A percentile compares a stretch with the other conserved stretches of the same genome.
Conservation (phyloP, 2,797 vertebrate genomes). For the Falco biarmicus region DNA sequence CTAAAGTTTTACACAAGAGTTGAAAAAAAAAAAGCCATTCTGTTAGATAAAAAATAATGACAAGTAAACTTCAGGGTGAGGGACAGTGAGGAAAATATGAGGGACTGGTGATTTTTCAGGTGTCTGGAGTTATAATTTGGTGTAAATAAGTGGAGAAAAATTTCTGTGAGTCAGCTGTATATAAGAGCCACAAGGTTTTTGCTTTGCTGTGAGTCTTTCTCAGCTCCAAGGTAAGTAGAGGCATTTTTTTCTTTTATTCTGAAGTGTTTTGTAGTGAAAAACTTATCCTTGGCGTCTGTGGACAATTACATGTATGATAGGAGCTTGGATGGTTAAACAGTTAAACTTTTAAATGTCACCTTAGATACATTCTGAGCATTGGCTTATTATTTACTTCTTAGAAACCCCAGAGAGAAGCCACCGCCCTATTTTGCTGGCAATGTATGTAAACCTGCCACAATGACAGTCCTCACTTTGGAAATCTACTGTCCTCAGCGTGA, state of each 20-base stretch:
- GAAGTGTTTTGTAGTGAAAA: neutral
- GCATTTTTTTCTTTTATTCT: neutral
- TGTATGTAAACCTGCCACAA: neutral
- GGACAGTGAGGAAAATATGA: neutral
- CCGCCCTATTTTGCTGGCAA: neutral
- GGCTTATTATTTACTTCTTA: neutral
- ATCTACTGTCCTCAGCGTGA: neutral
- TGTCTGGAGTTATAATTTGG: neutral
- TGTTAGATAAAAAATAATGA: neutral
- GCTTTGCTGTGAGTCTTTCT: neutral
- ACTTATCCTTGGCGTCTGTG: neutral
- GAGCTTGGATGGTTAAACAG: neutral
- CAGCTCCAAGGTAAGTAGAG: neutral
- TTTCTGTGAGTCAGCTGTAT: neutral
- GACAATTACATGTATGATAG: neutral
- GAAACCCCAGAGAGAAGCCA: neutral
- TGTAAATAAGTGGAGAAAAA: neutral
- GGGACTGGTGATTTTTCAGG: neutral
- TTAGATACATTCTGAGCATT: neutral
- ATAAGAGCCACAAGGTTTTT: neutral
- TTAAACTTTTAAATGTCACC: neutral
- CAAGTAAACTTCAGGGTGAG: neutral
- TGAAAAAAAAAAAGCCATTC: neutral
- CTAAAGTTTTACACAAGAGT: neutral
- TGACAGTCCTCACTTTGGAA: neutral